phyloP scores from a whole-genome alignment of 2,888 invertebrate species.

The Agrotis clavis region DNA sequence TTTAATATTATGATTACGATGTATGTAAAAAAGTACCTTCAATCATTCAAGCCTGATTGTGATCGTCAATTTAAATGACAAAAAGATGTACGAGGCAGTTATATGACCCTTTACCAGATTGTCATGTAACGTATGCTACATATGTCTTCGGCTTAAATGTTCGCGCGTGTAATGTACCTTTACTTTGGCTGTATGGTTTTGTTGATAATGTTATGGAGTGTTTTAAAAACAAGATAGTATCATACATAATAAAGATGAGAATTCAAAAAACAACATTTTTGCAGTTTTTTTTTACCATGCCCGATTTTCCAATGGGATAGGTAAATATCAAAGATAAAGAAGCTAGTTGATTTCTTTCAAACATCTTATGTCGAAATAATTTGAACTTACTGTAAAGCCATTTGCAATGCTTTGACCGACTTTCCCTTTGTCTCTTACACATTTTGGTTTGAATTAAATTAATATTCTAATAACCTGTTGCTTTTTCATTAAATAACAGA shows the following conservation, averaged over 20 bases:
- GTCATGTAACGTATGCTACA: conserved; percentile 57
- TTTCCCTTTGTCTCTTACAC: no score
- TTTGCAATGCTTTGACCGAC: no score
- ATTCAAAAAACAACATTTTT: conserved; percentile 81
- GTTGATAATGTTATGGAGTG: conserved; percentile 87
- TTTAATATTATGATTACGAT: background rate
- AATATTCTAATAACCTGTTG: no score
- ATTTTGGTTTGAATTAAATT: no score
- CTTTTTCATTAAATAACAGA: no score
- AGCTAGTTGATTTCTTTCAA: no score
- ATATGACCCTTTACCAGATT: conserved; percentile 15
- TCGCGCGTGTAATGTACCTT: conserved; percentile 72
- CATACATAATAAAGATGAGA: conserved; percentile 80
- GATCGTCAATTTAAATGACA: conserved; percentile 20
- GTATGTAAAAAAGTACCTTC: conserved; percentile 6
- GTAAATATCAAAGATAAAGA: no score
- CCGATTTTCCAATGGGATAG: background rate
- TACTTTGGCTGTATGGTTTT: conserved; percentile 82
- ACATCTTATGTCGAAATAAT: no score
- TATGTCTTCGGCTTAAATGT: conserved; percentile 67
- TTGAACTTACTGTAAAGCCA: no score
- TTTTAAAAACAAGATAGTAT: conserved; percentile 80
- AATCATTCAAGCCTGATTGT: conserved; percentile 16
- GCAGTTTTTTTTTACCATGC: conserved; percentile 25
- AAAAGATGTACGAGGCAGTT: conserved; percentile 5